Conservation (phyloP, 2,797 vertebrate species). For the Oophaga sylvatica region DNA sequence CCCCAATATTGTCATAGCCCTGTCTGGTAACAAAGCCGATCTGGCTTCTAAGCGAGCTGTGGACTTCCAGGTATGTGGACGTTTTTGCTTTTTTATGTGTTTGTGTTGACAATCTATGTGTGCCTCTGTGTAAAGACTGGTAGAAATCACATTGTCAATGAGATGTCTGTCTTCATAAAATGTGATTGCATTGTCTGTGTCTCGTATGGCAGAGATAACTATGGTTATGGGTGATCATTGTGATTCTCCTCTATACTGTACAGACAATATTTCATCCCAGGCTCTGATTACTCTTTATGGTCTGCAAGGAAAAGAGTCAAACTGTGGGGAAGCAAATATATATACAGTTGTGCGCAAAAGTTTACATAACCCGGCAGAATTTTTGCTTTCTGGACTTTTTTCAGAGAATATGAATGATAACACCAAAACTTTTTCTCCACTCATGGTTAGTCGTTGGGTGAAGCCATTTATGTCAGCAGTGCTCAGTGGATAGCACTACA, state of each 20-base stretch:
- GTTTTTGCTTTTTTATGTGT: background rate
- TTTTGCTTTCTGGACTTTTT: too few species aligned
- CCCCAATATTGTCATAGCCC: slow-evolving; percentile 98
- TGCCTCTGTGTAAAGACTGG: background rate
- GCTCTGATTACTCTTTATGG: background rate
- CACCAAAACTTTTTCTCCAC: too few species aligned
- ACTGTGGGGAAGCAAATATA: background rate
- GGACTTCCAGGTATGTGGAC: slow-evolving; percentile 90
- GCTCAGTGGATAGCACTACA: too few species aligned
- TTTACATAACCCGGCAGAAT: too few species aligned
- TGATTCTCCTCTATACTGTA: background rate
- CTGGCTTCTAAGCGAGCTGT: slow-evolving; percentile 95
- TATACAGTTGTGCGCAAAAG: too few species aligned
- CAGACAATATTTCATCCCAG: background rate
- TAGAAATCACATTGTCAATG: background rate
- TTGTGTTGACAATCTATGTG: too few species aligned
- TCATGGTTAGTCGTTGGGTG: too few species aligned
- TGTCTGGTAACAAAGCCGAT: slow-evolving; percentile 98
- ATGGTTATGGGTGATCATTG: background rate
- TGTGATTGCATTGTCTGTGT: background rate
- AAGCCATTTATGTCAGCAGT: too few species aligned
- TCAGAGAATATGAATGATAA: too few species aligned
- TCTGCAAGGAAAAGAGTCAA: background rate
- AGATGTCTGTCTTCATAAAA: background rate
- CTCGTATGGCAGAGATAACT: background rate